Evolutionary conservation across 1,140 invertebrate genomes (phyloP).

Genomic region (Zaprionus kolodkinae): DNA sequence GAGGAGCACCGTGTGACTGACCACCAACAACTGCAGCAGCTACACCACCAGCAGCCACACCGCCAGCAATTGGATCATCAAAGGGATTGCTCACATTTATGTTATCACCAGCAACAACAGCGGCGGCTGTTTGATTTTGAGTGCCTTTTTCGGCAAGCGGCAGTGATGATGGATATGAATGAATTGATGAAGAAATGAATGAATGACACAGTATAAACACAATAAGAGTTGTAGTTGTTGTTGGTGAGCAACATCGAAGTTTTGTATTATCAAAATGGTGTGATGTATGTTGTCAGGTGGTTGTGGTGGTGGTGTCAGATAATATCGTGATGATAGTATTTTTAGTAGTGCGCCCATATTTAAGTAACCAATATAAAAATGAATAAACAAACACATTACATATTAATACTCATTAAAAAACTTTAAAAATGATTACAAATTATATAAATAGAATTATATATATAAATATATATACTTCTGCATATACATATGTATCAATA

Average conservation of each 20-base stretch:
- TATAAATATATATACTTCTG: constrained; percentile 6
- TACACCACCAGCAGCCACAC: constrained; percentile 44
- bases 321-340: constrained; percentile 44
- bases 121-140: constrained; percentile 79
- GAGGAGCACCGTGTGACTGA: constrained; percentile 50
- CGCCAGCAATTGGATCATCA: constrained; percentile 88
- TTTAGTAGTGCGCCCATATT: constrained; percentile 72
- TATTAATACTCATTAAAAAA: constrained; percentile 51
- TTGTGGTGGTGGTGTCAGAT: constrained; percentile 52
- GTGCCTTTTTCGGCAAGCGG: constrained; percentile 69
- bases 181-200: constrained; percentile 68
- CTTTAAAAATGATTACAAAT: constrained; percentile 23
- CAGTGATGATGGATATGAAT: constrained; percentile 53
- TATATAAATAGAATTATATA: constrained; percentile 3
- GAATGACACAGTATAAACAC: constrained; percentile 71
- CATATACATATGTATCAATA: constrained; percentile 6
- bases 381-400: constrained; percentile 73
- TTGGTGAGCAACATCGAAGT: constrained; percentile 34
- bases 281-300: constrained; percentile 45
- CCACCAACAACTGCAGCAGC: constrained; percentile 54
- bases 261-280: constrained; percentile 35
- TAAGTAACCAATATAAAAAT: constrained; percentile 78
- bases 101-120: constrained; percentile 87
- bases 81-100: constrained; percentile 93
- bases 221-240: constrained; percentile 41